phyloP scores from a whole-genome alignment of 2,888 invertebrate species.

The Parnassius smintheus region DNA sequence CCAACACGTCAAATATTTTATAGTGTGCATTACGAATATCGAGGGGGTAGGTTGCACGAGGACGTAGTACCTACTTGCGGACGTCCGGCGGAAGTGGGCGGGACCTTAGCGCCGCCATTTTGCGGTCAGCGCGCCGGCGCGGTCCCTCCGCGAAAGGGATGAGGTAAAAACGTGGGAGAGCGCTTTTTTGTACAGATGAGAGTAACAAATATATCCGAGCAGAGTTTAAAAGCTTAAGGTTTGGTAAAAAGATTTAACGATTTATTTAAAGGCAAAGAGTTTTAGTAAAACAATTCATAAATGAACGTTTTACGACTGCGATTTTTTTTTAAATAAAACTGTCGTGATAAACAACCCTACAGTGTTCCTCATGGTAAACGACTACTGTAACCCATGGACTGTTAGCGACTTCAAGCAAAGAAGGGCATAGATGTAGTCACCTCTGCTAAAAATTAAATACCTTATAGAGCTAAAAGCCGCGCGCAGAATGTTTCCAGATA shows the following conservation, averaged over 20 bases:
- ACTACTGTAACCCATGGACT: too few relatives aligned
- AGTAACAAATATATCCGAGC: conserved; percentile 17
- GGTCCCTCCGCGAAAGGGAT: conserved; percentile 35
- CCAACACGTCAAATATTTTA: conserved; percentile 1
- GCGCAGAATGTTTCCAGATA: too few relatives aligned
- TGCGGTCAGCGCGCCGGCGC: conserved; percentile 56
- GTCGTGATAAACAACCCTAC: too few relatives aligned
- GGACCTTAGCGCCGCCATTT: conserved; percentile 60
- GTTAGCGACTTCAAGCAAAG: too few relatives aligned
- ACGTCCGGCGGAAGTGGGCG: conserved; percentile 75
- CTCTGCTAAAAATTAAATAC: too few relatives aligned
- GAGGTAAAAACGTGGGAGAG: conserved; percentile 23
- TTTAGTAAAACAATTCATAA: neutral
- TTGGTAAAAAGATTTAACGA: neutral
- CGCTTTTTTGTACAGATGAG: conserved; percentile 33
- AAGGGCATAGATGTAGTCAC: too few relatives aligned
- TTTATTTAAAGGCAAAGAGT: neutral
- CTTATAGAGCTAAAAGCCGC: too few relatives aligned
- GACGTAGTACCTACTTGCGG: conserved; percentile 35
- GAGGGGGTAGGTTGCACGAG: conserved; percentile 11
- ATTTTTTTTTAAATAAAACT: too few relatives aligned
- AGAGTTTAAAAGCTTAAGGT: conserved; percentile 1
- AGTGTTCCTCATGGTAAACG: too few relatives aligned
- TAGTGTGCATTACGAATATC: neutral
- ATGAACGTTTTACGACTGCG: too few relatives aligned